Evolutionary conservation across 2,888 invertebrate genomes (phyloP).

Genomic region (Harpalus rufipes): DNA sequence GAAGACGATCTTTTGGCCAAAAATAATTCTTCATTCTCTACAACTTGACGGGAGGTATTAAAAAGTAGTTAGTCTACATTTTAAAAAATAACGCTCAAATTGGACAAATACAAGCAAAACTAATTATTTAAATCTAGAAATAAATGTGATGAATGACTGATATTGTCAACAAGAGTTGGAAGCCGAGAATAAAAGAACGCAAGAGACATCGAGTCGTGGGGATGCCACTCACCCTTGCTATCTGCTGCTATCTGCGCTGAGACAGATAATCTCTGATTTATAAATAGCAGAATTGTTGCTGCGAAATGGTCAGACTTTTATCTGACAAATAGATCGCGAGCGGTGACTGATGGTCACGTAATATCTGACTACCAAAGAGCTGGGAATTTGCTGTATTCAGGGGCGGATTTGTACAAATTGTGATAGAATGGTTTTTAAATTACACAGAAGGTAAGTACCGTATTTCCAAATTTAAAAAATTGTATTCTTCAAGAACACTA

Average conservation of each 20-base stretch:
- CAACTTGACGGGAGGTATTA: too few species aligned
- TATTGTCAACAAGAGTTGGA: background rate
- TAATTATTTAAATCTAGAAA: background rate
- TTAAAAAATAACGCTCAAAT: too few species aligned
- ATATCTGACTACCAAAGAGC: conserved; percentile 65
- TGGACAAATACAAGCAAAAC: background rate
- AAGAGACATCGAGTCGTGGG: conserved; percentile 26
- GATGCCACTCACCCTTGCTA: conserved; percentile 9
- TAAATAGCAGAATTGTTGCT: conserved; percentile 65
- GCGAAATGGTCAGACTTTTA: conserved; percentile 62
- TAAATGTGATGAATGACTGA: background rate
- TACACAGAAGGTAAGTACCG: background rate
- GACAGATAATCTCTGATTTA: conserved; percentile 66
- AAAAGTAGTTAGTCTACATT: too few species aligned
- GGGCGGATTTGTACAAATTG: background rate
- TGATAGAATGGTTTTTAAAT: conserved; percentile 12
- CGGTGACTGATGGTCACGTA: conserved; percentile 64
- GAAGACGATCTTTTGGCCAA: too few species aligned
- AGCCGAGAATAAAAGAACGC: conserved; percentile 10
- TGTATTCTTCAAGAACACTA: too few species aligned
- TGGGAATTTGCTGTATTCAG: conserved; percentile 50
- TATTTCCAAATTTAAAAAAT: too few species aligned
- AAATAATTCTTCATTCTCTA: too few species aligned
- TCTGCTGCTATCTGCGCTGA: conserved; percentile 39
- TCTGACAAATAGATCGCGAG: conserved; percentile 65